Evolutionary conservation across 2,888 invertebrate genomes (phyloP), one percentile per base, ranked within the genome.

Genomic region (Xestobium rufovillosum): DNA sequence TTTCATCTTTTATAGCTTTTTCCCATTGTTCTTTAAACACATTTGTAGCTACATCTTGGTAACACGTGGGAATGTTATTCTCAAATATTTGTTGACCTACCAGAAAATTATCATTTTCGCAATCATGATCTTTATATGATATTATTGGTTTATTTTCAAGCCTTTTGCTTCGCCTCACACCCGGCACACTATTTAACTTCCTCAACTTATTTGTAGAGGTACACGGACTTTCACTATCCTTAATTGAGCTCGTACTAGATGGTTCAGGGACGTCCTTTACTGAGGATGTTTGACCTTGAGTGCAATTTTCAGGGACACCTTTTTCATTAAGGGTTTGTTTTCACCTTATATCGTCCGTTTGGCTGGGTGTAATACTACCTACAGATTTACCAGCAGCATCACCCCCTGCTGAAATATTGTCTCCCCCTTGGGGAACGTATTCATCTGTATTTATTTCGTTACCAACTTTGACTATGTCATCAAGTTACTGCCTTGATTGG

Each of bases 121-220:
- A 12, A 26, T 27, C 12, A 13, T 26, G 13, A 14, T 41, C 45
- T 26, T 37, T 26, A 34, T 41, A 41, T 10, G 36, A 16, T n/a
- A 28, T 15, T 6, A 8, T 10, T n/a, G 41, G 41, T 25, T 11
- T 28, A 41, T 31, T 32, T 37, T 41, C 33, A 23, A 36, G 15
- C 17, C 39, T 34, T 8, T 33, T 15, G 31, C 39, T 34, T 30
- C 34, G 17, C 26, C 34, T 39, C 9, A 30, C 19, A 15, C 11
- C n/a, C n/a, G n/a, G n/a, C 15, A 10, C 14, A 13, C n/a, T 11
- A 17, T 27, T 13, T 14, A 8, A 15, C 13, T 26, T 8, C 15
- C 28, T 8, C 16, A 29, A 13, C 3, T 36, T 31, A 6, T 26
- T 34, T 26, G 26, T 34, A 23, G 26, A 26, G 25, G 14, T 26